phyloP scores from a whole-genome alignment of 2,888 invertebrate species.

The Hemicrepidius hirtus region DNA sequence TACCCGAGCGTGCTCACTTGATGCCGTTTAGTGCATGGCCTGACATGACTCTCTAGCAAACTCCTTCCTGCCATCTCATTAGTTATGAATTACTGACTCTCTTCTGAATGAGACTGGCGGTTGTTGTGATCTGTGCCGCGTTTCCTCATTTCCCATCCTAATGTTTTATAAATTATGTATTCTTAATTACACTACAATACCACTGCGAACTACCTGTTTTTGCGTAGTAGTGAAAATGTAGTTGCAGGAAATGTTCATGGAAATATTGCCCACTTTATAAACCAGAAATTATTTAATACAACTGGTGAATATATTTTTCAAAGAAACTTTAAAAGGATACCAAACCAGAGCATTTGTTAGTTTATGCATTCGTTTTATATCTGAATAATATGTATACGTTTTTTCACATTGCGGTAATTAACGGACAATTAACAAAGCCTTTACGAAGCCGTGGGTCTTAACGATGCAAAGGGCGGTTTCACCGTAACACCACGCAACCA shows the following conservation, averaged over 20 bases:
- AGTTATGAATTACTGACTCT: conserved; percentile 52
- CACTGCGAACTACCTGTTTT: conserved; percentile 9
- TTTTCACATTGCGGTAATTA: conserved; percentile 21
- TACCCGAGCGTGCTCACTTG: conserved; percentile 55
- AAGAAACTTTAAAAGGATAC: too few relatives aligned
- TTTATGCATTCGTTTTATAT: too few relatives aligned
- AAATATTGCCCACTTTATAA: background rate
- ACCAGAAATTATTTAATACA: too few relatives aligned
- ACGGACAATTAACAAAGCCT: conserved; percentile 40
- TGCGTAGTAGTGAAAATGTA: background rate
- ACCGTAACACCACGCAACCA: conserved; percentile 41
- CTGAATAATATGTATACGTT: background rate
- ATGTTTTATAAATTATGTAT: conserved; percentile 31
- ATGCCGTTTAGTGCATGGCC: conserved; percentile 53
- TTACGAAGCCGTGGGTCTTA: conserved; percentile 27
- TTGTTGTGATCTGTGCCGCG: conserved; percentile 38
- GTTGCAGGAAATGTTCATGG: background rate
- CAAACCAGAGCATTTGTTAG: too few relatives aligned
- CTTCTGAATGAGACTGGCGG: conserved; percentile 31
- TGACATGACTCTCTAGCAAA: conserved; percentile 51
- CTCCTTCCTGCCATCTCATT: conserved; percentile 55
- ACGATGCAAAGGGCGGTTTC: conserved; percentile 38
- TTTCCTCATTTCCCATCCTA: conserved; percentile 37
- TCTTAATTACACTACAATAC: conserved; percentile 18
- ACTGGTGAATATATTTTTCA: too few relatives aligned